A percentile compares a stretch with the other conserved stretches of the same genome.
Evolutionary conservation across 2,113 vertebrate species (phyloP).

Genomic region (Falcunculus frontatus): DNA sequence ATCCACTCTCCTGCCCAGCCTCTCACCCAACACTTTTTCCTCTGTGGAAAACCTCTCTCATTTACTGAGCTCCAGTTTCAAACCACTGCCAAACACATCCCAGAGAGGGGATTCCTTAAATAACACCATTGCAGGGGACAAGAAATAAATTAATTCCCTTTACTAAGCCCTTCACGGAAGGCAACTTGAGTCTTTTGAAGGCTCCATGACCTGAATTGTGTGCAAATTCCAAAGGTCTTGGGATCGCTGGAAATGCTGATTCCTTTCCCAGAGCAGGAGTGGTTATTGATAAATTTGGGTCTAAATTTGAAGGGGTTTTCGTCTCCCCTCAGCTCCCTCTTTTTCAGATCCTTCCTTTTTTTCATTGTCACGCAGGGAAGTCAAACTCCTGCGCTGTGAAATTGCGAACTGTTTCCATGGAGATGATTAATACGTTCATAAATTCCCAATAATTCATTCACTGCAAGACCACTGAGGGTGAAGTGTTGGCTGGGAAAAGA

Average conservation of each 20-base stretch:
- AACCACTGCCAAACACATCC: background rate
- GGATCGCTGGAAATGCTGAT: background rate
- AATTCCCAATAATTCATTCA: conserved; percentile 40
- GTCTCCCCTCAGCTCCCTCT: background rate
- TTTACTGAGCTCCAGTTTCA: background rate
- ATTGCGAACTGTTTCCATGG: conserved; percentile 52
- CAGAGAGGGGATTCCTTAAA: background rate
- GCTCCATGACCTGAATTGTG: background rate
- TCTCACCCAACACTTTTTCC: background rate
- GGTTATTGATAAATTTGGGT: background rate
- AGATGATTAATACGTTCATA: conserved; percentile 59
- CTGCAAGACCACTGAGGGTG: background rate
- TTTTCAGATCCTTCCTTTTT: background rate
- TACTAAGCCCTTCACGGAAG: background rate
- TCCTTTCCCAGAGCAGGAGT: background rate
- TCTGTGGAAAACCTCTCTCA: background rate
- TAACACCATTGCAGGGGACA: background rate
- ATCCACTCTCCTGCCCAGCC: background rate
- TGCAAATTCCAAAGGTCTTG: background rate
- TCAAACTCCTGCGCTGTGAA: background rate
- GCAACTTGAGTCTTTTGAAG: background rate
- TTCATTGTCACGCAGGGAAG: background rate
- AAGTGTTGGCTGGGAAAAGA: background rate
- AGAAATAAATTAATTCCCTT: background rate
- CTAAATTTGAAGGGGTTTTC: background rate